These are phyloP conservation scores for Muscicapa comitata DNA, from an alignment of 2,797 vertebrate species.

Conservation along the genomic window DNA sequence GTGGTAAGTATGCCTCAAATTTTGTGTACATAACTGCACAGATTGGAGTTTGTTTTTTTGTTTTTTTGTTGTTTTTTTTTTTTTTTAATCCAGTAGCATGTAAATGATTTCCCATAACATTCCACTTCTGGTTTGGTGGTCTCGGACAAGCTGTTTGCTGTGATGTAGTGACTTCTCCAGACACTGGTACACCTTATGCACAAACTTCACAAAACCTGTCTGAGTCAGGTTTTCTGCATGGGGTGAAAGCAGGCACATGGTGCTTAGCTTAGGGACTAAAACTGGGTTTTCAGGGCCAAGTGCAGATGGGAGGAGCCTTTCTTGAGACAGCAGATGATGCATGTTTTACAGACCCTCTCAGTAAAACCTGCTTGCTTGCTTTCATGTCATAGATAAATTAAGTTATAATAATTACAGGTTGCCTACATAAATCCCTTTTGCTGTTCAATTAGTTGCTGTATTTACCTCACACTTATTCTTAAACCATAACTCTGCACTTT, in stretches of 20 bases:
- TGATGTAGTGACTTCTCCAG: neutral
- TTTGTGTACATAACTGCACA: neutral
- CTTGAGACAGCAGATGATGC: neutral
- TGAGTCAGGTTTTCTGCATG: neutral
- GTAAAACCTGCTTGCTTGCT: neutral
- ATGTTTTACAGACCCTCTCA: neutral
- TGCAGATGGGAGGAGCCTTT: neutral
- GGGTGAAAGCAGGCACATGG: neutral
- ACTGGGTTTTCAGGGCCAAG: neutral
- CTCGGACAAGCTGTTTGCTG: neutral
- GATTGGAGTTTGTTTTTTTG: too few species aligned
- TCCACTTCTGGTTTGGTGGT: neutral
- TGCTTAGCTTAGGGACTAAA: neutral
- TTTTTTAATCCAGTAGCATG: too few species aligned
- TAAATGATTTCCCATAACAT: neutral
- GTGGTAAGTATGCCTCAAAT: neutral
- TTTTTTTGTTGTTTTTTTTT: neutral
- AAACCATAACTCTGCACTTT: neutral
- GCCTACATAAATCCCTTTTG: neutral
- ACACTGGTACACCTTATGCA: fast-evolving
- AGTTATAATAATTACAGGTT: neutral
- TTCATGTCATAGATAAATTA: neutral
- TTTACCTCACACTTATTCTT: neutral
- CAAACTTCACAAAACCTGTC: neutral
- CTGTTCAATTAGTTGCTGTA: neutral